Evolutionary conservation across 2,797 vertebrate species (phyloP), one percentile per base, ranked within the genome.

Genomic region (Galagoides demidoff): DNA sequence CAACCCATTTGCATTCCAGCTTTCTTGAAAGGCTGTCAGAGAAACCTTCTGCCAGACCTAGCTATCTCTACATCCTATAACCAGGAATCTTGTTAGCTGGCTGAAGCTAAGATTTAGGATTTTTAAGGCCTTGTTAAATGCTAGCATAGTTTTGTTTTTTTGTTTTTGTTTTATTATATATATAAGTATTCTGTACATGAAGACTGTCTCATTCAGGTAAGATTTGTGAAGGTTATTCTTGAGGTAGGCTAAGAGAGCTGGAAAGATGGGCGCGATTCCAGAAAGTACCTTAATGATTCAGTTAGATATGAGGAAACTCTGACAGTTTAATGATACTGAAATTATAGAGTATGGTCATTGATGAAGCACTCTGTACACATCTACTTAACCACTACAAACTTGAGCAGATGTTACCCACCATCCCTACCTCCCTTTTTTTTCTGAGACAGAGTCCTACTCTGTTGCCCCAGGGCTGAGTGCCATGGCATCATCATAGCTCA

Each of bases 371-470:
- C 31, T 49, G 27, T 14, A 61, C 1, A 3, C 1, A 20, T 13
- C 74, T 39, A 88, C 22, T 85, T 70, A 81, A 88, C 37, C 29
- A 16, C 8, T 71, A 70, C 1, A 63, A 39, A 27, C 39, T 29
- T 22, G 34, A 73, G 39, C 91, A 10, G 27, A 4, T 9, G 29
- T 81, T 19, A 20, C 17, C 1, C 49, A 52, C 49, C 14, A 52
- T 52, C 6, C 0, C 7, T 11, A 22, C 1, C 3, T n/a, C 2
- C 2, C 13, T 52, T 52, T 52, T 14, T 52, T 14, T 52, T 52
- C 49, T 52, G 49, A 52, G 49, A 16, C 14, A 52, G 14, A 52
- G 49, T 16, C 49, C 49, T 14, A 52, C 14, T 52, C 49, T 52
- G 14, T 52, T 52, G 14, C 49, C 14, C 14, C 16, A 14, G 49